These are phyloP conservation scores for Sminthopsis crassicaudata DNA, from an alignment of 2,113 vertebrate genomes.

Conservation along the genomic window DNA sequence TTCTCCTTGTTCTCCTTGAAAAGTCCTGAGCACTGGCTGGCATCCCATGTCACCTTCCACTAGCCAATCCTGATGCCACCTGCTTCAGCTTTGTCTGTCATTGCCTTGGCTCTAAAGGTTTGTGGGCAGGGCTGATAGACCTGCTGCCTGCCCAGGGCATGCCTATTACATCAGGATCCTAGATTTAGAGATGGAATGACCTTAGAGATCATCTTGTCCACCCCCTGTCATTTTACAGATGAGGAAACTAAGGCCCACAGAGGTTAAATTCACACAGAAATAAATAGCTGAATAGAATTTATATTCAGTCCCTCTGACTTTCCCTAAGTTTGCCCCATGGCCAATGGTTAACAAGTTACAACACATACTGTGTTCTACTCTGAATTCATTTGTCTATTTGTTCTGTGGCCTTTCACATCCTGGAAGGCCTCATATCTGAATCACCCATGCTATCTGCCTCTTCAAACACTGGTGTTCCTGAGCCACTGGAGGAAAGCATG, in stretches of 20 bases:
- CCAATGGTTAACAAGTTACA: background rate
- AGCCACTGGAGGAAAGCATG: background rate
- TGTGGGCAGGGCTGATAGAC: background rate
- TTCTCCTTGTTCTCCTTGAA: background rate
- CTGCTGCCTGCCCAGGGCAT: background rate
- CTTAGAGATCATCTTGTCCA: background rate
- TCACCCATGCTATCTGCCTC: background rate
- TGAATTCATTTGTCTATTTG: background rate
- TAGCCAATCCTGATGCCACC: background rate
- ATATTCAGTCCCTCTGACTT: background rate
- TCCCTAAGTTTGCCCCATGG: background rate
- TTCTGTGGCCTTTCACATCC: background rate
- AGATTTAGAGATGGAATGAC: background rate
- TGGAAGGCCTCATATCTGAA: background rate
- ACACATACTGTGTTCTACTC: background rate
- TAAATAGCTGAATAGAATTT: background rate
- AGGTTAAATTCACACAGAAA: background rate
- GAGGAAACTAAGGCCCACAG: background rate
- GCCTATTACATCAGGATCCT: background rate
- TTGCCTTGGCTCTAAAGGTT: background rate
- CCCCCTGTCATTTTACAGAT: background rate
- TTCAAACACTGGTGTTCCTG: background rate
- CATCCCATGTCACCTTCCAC: background rate
- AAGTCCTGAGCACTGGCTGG: background rate
- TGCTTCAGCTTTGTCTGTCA: background rate